These are phyloP conservation scores for Sycophila sp. DNA, from an alignment of 1,140 invertebrate species.

Conservation along the genomic window DNA sequence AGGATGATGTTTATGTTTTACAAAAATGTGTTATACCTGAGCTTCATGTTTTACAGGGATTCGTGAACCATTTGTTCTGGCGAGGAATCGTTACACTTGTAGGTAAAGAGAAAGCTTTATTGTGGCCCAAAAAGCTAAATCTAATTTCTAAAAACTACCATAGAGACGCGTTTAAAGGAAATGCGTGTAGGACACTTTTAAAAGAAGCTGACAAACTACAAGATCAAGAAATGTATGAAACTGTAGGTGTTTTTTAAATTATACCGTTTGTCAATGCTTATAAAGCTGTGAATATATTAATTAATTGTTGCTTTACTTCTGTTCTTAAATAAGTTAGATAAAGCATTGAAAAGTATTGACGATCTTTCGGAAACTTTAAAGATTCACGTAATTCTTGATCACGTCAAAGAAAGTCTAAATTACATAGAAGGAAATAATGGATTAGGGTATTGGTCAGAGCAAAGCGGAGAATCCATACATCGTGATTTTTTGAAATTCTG, in stretches of 20 bases:
- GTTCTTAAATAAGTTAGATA: conserved; percentile 11
- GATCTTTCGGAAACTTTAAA: conserved; percentile 10
- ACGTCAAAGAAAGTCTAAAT: conserved; percentile 19
- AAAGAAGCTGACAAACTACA: conserved; percentile 31
- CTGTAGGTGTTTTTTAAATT: conserved; percentile 2
- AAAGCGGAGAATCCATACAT: too few species aligned
- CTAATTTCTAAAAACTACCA: too few species aligned
- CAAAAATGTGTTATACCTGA: conserved; percentile 40
- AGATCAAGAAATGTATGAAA: conserved; percentile 24
- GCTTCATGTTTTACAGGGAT: conserved; percentile 36
- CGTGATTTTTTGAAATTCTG: conserved; percentile 23
- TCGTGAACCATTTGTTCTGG: conserved; percentile 31
- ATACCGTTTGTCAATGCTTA: conserved; percentile 8
- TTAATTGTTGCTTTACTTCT: conserved; percentile 25
- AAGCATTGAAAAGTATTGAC: conserved; percentile 7
- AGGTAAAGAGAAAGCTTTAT: conserved; percentile 30
- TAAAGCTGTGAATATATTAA: conserved; percentile 20
- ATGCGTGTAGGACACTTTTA: conserved; percentile 26
- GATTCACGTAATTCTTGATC: conserved; percentile 14
- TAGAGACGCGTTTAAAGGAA: too few species aligned
- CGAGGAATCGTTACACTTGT: neutral
- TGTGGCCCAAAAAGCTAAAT: conserved; percentile 36
- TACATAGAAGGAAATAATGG: conserved; percentile 20
- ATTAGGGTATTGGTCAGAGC: conserved; percentile 15
- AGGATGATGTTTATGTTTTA: conserved; percentile 19